Evolutionary conservation across 2,113 vertebrate genomes (phyloP).

Genomic region (Misgurnus anguillicaudatus): DNA sequence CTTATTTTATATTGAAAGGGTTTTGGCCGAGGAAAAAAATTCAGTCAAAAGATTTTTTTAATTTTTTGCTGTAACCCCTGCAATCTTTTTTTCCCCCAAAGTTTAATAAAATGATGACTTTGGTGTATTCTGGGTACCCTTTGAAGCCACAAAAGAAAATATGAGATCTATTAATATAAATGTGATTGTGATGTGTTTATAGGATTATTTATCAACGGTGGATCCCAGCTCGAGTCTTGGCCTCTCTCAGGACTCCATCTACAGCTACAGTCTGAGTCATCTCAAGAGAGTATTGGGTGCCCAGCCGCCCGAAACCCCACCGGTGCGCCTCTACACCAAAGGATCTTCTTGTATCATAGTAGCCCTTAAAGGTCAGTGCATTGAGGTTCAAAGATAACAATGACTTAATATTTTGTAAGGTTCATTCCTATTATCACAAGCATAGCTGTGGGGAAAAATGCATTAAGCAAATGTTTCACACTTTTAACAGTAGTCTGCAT

Average conservation of each 20-base stretch:
- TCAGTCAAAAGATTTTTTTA: too few species aligned
- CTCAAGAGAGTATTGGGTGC: conserved; percentile 86
- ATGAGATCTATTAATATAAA: background rate
- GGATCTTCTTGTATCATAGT: conserved; percentile 78
- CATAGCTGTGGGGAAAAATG: too few species aligned
- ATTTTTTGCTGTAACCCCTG: too few species aligned
- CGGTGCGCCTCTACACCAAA: conserved; percentile 83
- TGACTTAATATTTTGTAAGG: too few species aligned
- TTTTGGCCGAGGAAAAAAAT: too few species aligned
- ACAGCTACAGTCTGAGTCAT: conserved; percentile 90
- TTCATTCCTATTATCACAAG: too few species aligned
- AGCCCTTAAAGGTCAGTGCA: conserved; percentile 86
- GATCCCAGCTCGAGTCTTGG: conserved; percentile 90
- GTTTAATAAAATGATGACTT: too few species aligned
- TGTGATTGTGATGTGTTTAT: background rate
- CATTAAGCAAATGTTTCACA: too few species aligned
- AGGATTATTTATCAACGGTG: conserved; percentile 94
- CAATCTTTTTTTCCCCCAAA: too few species aligned
- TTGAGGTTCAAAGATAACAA: background rate
- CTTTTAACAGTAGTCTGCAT: too few species aligned
- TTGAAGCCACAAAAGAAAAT: background rate
- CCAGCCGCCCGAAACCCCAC: conserved; percentile 83
- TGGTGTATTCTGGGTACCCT: background rate
- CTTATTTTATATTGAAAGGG: too few species aligned
- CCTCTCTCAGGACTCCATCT: conserved; percentile 89